Evolutionary conservation across 2,888 invertebrate species (phyloP).

Genomic region (Odontothrips loti): DNA sequence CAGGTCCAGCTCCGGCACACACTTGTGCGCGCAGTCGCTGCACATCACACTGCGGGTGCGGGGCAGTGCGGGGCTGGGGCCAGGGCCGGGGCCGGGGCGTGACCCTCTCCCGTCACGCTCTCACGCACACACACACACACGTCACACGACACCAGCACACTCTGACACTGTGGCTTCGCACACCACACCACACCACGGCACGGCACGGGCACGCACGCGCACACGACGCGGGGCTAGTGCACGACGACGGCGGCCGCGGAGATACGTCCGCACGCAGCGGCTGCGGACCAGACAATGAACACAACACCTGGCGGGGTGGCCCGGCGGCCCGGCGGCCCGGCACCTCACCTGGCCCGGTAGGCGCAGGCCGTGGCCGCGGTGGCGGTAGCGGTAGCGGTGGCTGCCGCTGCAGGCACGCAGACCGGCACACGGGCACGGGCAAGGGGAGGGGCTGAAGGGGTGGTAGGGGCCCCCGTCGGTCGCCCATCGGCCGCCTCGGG

Average conservation of each 20-base stretch:
- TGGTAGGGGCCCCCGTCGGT: background rate
- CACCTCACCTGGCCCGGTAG: background rate
- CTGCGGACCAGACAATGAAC: slow-evolving; percentile 14
- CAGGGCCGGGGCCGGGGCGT: too few species aligned
- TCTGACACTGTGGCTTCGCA: background rate
- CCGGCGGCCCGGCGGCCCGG: too few species aligned
- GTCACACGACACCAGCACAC: background rate
- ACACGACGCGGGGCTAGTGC: background rate
- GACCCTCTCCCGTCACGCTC: too few species aligned
- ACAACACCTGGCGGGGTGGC: background rate
- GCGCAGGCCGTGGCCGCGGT: background rate
- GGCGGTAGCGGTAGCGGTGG: background rate
- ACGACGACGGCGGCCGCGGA: background rate
- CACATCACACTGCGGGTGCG: too few species aligned
- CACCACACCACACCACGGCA: background rate
- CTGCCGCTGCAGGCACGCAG: background rate
- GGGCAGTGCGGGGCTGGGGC: too few species aligned
- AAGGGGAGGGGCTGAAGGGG: background rate
- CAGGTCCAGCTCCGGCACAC: background rate
- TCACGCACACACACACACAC: too few species aligned
- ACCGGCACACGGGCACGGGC: background rate
- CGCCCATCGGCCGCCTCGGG: too few species aligned
- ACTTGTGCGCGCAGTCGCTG: too few species aligned
- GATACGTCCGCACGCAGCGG: background rate
- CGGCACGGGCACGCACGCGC: background rate